Evolutionary conservation across 2,888 invertebrate genomes (phyloP).

Genomic region (Icerya purchasi): DNA sequence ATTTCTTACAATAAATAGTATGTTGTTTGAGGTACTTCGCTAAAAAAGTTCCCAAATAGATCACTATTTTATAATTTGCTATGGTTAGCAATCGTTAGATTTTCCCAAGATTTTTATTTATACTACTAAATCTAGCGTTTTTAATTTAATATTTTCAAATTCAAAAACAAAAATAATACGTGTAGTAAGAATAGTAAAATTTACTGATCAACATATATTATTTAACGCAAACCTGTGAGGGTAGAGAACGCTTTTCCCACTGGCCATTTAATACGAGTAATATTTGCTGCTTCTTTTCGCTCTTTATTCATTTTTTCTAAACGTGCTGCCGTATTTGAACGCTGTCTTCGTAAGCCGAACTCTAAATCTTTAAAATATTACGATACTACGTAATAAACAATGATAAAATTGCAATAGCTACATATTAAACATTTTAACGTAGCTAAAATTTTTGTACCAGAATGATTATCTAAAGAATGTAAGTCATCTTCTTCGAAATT

Average conservation of each 20-base stretch:
- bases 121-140: not conserved
- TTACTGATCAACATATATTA: not conserved
- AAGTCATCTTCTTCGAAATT: constrained; percentile 58
- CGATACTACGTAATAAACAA: not conserved
- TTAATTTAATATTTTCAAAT: not conserved
- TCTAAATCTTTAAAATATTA: constrained; percentile 26
- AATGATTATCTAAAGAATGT: constrained; percentile 58
- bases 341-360: constrained; percentile 35
- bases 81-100: not conserved
- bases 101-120: not conserved
- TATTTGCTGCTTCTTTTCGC: constrained; percentile 52
- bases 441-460: no score
- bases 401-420: not conserved
- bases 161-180: not conserved
- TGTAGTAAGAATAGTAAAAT: not conserved
- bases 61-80: no score
- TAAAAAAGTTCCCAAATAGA: no score
- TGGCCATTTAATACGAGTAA: constrained; percentile 54
- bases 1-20: no score
- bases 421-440: no score
- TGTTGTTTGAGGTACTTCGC: no score
- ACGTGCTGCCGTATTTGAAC: constrained; percentile 73
- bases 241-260: constrained; percentile 24
- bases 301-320: constrained; percentile 75
- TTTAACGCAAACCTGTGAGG: constrained; percentile 24